phyloP scores from a whole-genome alignment of 1,140 invertebrate genomes.

The Hormaphis cornu region DNA sequence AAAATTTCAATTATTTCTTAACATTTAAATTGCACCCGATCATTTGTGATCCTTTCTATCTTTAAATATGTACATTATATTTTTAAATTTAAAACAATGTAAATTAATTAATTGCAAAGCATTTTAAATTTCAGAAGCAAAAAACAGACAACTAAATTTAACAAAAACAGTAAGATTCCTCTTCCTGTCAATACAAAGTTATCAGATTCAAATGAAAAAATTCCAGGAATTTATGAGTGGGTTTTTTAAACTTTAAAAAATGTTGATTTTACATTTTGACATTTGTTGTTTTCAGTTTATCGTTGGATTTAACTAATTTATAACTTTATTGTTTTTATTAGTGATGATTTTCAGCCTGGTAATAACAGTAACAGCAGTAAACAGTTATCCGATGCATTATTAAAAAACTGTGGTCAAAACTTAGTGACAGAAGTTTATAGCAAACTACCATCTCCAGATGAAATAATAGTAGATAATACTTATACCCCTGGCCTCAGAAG shows the following conservation, averaged over 20 bases:
- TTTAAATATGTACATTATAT: not conserved
- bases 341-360: constrained; percentile 8
- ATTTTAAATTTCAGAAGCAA: constrained; percentile 7
- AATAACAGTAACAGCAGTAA: not conserved
- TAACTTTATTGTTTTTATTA: not conserved
- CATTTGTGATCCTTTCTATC: no score
- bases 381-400: not conserved
- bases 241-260: not conserved
- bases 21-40: no score
- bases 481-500: constrained; percentile 56
- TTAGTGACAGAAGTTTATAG: constrained; percentile 3
- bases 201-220: constrained; percentile 6
- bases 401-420: constrained; percentile 4
- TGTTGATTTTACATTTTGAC: no score
- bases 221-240: not conserved
- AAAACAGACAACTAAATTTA: not conserved
- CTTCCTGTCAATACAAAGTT: constrained; percentile 2
- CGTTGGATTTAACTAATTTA: not conserved
- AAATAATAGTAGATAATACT: constrained; percentile 26
- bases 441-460: not conserved
- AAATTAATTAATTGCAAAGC: not conserved
- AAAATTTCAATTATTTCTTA: no score
- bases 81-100: no score
- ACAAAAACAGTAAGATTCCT: constrained; percentile 28
- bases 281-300: no score